Evolutionary conservation across 2,113 vertebrate species (phyloP).

Genomic region (Scopus umbretta): DNA sequence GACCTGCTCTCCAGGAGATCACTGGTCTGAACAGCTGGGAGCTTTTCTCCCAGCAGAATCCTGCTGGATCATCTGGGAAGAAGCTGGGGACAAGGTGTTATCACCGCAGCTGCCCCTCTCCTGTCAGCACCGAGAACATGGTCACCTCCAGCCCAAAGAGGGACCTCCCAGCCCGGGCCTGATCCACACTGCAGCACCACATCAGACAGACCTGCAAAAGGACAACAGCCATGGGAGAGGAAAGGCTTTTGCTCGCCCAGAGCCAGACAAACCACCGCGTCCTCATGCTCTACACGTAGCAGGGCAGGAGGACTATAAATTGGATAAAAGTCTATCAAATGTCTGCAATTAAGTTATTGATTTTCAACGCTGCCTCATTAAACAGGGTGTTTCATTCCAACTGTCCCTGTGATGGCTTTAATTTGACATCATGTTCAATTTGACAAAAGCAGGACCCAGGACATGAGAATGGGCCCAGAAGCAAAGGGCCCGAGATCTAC

Average conservation of each 20-base stretch:
- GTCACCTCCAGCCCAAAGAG: neutral
- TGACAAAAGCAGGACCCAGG: slow-evolving; percentile 60
- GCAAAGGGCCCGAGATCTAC: neutral
- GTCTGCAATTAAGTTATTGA: slow-evolving; percentile 79
- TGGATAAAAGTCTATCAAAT: slow-evolving; percentile 77
- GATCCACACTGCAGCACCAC: neutral
- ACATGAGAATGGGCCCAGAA: neutral
- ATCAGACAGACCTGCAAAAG: neutral
- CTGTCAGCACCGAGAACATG: neutral
- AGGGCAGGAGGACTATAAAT: slow-evolving; percentile 68
- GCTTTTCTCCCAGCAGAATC: neutral
- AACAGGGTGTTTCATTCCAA: slow-evolving; percentile 64
- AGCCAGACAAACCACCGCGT: neutral
- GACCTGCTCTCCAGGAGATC: neutral
- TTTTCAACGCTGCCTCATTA: slow-evolving; percentile 76
- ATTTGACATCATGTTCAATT: slow-evolving; percentile 78
- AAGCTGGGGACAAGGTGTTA: neutral
- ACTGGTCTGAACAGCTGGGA: neutral
- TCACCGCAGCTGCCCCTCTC: neutral
- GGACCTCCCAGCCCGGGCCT: neutral
- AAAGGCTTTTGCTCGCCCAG: neutral
- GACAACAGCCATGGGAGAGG: neutral
- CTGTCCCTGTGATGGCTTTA: slow-evolving; percentile 69
- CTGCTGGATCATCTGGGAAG: neutral
- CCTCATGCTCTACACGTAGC: slow-evolving; percentile 67